phyloP scores from a whole-genome alignment of 2,113 vertebrate species.

The Spilogale gracilis region DNA sequence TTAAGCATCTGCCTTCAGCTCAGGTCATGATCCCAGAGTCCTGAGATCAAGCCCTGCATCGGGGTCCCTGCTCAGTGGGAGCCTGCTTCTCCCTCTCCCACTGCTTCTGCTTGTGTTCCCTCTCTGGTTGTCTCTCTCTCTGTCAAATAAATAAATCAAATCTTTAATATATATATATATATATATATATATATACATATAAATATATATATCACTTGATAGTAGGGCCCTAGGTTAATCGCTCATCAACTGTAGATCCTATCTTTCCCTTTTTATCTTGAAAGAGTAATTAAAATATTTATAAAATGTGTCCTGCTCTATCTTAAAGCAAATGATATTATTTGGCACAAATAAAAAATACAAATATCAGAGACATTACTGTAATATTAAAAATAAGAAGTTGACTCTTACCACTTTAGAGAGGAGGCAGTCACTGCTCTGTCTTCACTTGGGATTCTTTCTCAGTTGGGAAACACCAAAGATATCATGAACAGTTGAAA shows the following conservation, averaged over 20 bases:
- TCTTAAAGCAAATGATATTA: not conserved
- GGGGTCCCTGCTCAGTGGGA: too few relatives aligned
- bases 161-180: too few relatives aligned
- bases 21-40: too few relatives aligned
- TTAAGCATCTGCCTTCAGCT: too few relatives aligned
- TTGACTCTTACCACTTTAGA: not conserved
- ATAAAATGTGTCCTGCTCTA: not conserved
- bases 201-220: not conserved
- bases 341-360: not conserved
- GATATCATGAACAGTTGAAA: not conserved
- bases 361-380: not conserved
- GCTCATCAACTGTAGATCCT: not conserved
- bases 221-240: not conserved
- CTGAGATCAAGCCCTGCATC: too few relatives aligned
- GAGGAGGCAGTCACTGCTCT: not conserved
- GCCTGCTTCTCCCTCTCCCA: too few relatives aligned
- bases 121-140: too few relatives aligned
- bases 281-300: not conserved
- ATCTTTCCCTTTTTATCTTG: not conserved
- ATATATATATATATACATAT: too few relatives aligned
- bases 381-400: not conserved
- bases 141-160: too few relatives aligned
- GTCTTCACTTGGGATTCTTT: not conserved
- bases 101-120: too few relatives aligned
- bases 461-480: slow-evolving; percentile 13